Evolutionary conservation across 1,140 invertebrate genomes (phyloP), one percentile per base, ranked within the genome.

Genomic region (Araneus ventricosus): DNA sequence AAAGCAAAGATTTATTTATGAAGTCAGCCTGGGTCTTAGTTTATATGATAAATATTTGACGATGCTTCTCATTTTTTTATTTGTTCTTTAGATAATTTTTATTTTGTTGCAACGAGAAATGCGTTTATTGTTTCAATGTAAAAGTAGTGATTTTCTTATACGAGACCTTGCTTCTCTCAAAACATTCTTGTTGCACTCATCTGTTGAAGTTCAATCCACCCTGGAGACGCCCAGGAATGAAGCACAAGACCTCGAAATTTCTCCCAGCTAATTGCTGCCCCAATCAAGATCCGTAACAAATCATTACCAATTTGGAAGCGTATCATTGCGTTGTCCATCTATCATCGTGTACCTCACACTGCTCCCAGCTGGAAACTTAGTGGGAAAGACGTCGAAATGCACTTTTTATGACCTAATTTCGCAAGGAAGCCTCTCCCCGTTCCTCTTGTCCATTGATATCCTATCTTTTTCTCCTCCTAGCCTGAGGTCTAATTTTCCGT

Each of bases 201-300:
- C n/a, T 10, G 14, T 27, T 8, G 24, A 8, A 67, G 63, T 52
- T 17, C 41, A 27, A 30, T 45, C 27, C 24, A 17, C 70, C 30
- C 70, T 14, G 27, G 0, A 30, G 24, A 27, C 24, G 14, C 27
- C 75, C 30, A 14, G 30, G 5, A 39, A 80, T 34, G 39, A 84
- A 17, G 8, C 0, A 84, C 14, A 41, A 84, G 41, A 61, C 17
- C 52, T 57, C 45, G 52, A 27, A 57, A 7, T 22, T 37, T 85
- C 45, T 84, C 24, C 52, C 84, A 30, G 10, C 52, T 86, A 86
- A 86, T 86, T 86, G 52, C 52, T 59, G 6, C 84, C 30, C 84
- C 84, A 86, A 86, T 86, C 84, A 86, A 86, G 39, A 45, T 27
- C 10, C 30, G n/a, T 24, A 57, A 59, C 57, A 86, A 86, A 86